Base-by-base conservation (phyloP, 1,140 invertebrate species). In the Onthophagus taurus region DNA sequence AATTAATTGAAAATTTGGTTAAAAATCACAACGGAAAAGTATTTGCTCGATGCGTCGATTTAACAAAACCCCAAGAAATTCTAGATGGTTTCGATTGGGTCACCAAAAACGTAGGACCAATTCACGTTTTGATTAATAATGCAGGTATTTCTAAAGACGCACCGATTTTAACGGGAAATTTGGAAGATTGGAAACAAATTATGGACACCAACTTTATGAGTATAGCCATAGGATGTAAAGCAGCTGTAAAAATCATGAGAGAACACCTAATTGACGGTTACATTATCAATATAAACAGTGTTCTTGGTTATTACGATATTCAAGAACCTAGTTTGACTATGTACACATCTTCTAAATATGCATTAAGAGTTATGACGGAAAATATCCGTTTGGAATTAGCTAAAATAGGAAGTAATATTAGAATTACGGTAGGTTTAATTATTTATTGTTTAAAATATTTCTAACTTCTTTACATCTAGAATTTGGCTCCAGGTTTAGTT, bases 301-400 rank as follows among this genome's bases (percentile, higher is more conserved):
- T 63, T 0, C 53, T 58, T 1, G 63, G 53, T 1, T 58, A 64
- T 12, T 36, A 55, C 11, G 49, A 57, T 3, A 1, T 43, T 8
- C 14, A 14, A 14, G 20, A 17, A n/a, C 60, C 61, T 4, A 57
- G 51, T n/a, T 57, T 63, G 31, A 55, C 48, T 19, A 44, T 59
- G 21, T 75, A 75, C 55, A 54, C 62, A 8, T 71, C 67, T 1
- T 66, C 72, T 0, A 76, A 76, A 45, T 62, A 59, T 39, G 66
- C 70, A 3, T 59, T 74, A 0, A 64, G 55, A 5, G 67, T 64
- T 1, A 50, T 76, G 3, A 60, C 66, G 0, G 67, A 74, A 44
- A 12, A 66, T 65, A 11, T 59, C 23, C 61, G 75, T 7, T 55
- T 61, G 13, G 74, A 76, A 51, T 55, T 76, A 5, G 48, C 53